Evolutionary conservation across 1,140 invertebrate genomes (phyloP).

Genomic region (Macrostomum lignano): DNA sequence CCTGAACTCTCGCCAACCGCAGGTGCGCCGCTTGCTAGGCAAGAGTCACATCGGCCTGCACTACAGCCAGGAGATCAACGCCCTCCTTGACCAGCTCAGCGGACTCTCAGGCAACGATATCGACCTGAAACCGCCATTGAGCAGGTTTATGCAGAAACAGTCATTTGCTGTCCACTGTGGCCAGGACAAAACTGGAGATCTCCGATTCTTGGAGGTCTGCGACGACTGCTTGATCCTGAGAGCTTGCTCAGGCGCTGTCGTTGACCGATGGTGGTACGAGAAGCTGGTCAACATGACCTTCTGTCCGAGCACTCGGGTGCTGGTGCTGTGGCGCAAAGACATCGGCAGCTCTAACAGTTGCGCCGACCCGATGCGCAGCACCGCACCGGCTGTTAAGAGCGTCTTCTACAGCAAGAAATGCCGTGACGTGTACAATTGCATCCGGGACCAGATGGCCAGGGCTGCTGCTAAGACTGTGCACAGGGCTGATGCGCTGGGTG

Average conservation of each 20-base stretch:
- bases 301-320: constrained; percentile 51
- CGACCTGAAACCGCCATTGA: too few relatives aligned
- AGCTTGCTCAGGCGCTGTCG: constrained; percentile 65
- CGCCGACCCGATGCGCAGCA: too few relatives aligned
- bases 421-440: background rate
- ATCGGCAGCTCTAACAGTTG: too few relatives aligned
- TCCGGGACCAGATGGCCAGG: background rate
- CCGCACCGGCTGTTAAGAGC: too few relatives aligned
- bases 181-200: too few relatives aligned
- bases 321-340: constrained; percentile 2
- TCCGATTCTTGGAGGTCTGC: too few relatives aligned
- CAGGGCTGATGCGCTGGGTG: background rate
- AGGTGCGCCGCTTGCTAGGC: constrained; percentile 59
- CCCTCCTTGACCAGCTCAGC: constrained; percentile 73
- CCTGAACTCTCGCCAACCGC: too few relatives aligned
- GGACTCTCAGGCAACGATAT: too few relatives aligned
- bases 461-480: background rate
- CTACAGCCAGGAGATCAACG: constrained; percentile 85
- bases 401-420: too few relatives aligned
- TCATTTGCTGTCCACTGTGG: too few relatives aligned
- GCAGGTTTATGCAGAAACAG: too few relatives aligned
- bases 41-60: constrained; percentile 91
- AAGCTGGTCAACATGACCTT: constrained; percentile 95
- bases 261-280: constrained; percentile 94
- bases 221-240: constrained; percentile 81